Evolutionary conservation across 2,888 invertebrate species (phyloP).

Genomic region (Tipula unca): DNA sequence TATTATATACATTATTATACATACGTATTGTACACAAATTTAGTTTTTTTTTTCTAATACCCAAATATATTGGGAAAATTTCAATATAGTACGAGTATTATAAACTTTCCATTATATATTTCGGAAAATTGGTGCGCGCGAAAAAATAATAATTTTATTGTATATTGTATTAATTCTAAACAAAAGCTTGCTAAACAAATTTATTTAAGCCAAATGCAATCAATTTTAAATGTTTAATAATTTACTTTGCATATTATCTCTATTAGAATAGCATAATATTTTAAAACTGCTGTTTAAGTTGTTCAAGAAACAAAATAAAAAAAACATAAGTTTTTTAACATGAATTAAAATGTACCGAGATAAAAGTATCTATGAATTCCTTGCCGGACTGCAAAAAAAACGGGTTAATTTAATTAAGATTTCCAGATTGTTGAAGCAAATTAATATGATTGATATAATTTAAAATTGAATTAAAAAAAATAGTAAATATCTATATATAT

Average conservation of each 20-base stretch:
- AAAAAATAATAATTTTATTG: too few relatives aligned
- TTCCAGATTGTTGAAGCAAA: not conserved
- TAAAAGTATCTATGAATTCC: conserved; percentile 45
- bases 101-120: not conserved
- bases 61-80: too few relatives aligned
- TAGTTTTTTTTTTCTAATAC: not conserved
- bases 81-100: too few relatives aligned
- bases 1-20: not conserved
- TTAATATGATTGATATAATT: not conserved
- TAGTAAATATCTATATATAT: not conserved
- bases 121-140: not conserved
- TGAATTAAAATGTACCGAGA: conserved; percentile 34
- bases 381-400: conserved; percentile 43
- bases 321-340: not conserved
- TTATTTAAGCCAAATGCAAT: not conserved
- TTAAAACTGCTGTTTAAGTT: not conserved
- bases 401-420: conserved; percentile 21
- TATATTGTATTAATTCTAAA: not conserved
- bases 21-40: too few relatives aligned
- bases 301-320: not conserved
- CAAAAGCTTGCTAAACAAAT: not conserved
- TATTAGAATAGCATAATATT: not conserved
- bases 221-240: not conserved
- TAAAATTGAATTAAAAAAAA: not conserved
- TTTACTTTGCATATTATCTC: not conserved